A percentile compares a stretch with the other conserved stretches of the same genome.
Evolutionary conservation across 2,888 invertebrate genomes (phyloP).

Genomic region (Amphipyra tragopoginis): DNA sequence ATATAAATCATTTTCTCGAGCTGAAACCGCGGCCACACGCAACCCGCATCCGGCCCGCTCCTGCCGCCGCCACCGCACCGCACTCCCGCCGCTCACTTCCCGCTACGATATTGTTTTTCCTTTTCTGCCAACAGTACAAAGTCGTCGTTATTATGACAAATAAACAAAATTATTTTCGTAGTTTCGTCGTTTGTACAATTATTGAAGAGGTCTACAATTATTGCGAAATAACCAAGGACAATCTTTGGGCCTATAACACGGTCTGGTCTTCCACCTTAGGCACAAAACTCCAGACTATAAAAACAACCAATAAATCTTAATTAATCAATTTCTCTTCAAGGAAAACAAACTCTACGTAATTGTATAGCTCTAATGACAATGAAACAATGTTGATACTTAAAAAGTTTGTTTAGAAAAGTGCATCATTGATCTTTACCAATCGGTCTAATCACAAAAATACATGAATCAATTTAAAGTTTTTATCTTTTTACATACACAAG

Average conservation of each 20-base stretch:
- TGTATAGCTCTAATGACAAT: slow-evolving; percentile 1
- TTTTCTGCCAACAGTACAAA: slow-evolving; percentile 17
- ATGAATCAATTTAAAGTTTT: slow-evolving; percentile 37
- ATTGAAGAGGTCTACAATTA: not conserved
- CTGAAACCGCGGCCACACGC: slow-evolving; percentile 78
- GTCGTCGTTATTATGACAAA: not conserved
- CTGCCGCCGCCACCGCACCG: slow-evolving; percentile 37
- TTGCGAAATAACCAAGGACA: slow-evolving; percentile 2
- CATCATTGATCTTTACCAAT: slow-evolving; percentile 10
- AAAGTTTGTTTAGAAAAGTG: not conserved
- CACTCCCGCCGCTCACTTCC: slow-evolving; percentile 30
- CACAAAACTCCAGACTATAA: slow-evolving; percentile 6
- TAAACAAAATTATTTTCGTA: not conserved
- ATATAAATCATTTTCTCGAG: slow-evolving; percentile 88
- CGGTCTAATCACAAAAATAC: not conserved
- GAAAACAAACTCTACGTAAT: slow-evolving; percentile 4
- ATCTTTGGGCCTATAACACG: not conserved
- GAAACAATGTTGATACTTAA: not conserved
- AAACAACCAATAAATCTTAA: slow-evolving; percentile 31
- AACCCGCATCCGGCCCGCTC: slow-evolving; percentile 63
- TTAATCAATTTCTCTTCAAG: slow-evolving; percentile 7
- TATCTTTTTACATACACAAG: slow-evolving; percentile 20
- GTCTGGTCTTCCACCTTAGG: not conserved
- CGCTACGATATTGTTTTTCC: slow-evolving; percentile 35
- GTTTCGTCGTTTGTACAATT: too few relatives aligned